These are phyloP conservation scores for Campoletis sonorensis DNA, from an alignment of 1,140 invertebrate species.

Conservation along the genomic window DNA sequence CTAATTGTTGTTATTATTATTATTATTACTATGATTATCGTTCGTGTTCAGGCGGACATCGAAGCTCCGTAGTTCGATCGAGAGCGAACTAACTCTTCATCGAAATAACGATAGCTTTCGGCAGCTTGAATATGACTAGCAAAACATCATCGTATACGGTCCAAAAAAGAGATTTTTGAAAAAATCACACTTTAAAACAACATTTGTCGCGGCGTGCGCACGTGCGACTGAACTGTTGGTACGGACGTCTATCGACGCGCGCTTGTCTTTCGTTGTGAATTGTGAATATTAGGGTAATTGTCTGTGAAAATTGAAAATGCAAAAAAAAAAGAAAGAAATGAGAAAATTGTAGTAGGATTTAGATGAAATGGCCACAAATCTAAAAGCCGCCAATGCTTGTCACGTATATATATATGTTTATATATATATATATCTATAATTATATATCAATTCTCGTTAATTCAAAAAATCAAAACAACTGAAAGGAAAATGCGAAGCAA, in stretches of 20 bases:
- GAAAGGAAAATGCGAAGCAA: background rate
- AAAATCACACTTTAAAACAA: background rate
- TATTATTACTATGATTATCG: too few species aligned
- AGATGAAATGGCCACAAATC: background rate
- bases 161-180: too few species aligned
- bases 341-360: constrained; percentile 5
- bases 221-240: background rate
- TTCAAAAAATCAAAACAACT: background rate
- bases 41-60: too few species aligned
- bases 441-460: background rate
- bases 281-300: constrained; percentile 37
- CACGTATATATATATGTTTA: background rate
- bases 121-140: too few species aligned
- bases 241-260: background rate
- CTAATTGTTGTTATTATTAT: too few species aligned
- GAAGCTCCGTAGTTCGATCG: too few species aligned
- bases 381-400: background rate
- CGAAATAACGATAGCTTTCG: too few species aligned
- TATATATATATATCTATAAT: background rate
- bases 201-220: background rate
- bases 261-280: background rate
- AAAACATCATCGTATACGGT: too few species aligned
- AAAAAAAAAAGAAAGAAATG: background rate
- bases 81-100: too few species aligned
- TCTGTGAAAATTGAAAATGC: background rate